Evolutionary conservation across 1,140 invertebrate genomes (phyloP).

Genomic region (Drosophila oshimai): DNA sequence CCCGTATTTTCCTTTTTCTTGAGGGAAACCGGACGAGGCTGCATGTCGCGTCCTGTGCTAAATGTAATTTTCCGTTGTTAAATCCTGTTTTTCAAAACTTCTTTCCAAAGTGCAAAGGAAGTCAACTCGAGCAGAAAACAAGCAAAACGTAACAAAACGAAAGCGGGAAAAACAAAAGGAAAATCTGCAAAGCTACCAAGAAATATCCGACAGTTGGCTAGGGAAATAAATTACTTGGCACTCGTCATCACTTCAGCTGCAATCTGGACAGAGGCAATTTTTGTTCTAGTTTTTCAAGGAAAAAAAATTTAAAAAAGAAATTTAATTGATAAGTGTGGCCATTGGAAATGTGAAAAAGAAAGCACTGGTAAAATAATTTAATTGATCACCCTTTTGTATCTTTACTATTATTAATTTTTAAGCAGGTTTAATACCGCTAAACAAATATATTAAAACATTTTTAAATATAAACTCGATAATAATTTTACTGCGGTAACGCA

Average conservation of each 20-base stretch:
- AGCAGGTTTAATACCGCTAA: no score
- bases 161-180: slow-evolving; percentile 8
- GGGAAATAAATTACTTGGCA: slow-evolving; percentile 59
- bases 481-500: no score
- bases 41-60: slow-evolving; percentile 63
- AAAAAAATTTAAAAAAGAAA: neutral
- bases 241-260: slow-evolving; percentile 22
- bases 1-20: slow-evolving; percentile 25
- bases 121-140: slow-evolving; percentile 72
- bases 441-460: no score
- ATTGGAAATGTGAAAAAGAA: no score
- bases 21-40: slow-evolving; percentile 18
- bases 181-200: slow-evolving; percentile 17
- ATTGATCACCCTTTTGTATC: no score
- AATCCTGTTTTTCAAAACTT: slow-evolving; percentile 81
- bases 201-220: slow-evolving; percentile 32
- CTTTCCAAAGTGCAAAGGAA: slow-evolving; percentile 73
- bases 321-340: no score
- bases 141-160: slow-evolving; percentile 39
- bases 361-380: no score
- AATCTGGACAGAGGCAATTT: neutral
- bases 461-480: no score
- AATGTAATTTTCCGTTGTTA: slow-evolving; percentile 81
- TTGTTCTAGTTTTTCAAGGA: neutral
- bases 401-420: no score